These are phyloP conservation scores for Cnemophilus loriae DNA, from an alignment of 2,113 vertebrate species.

Conservation along the genomic window DNA sequence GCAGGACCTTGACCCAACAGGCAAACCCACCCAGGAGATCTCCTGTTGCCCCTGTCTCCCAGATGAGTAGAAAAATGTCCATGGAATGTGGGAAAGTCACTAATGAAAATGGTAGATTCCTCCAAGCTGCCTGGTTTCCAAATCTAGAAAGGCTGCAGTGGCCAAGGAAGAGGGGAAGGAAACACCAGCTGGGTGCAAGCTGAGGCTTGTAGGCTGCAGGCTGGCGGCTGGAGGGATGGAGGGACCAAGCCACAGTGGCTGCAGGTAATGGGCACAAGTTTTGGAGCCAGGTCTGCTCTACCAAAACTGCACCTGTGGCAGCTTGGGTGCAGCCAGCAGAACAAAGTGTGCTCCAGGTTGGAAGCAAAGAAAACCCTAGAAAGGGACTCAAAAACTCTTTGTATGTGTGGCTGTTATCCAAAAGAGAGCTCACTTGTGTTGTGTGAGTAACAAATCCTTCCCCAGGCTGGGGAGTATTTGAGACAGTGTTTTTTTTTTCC, in stretches of 20 bases:
- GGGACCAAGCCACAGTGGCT: not conserved
- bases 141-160: not conserved
- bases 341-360: not conserved
- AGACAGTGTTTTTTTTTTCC: not conserved
- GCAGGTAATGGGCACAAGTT: not conserved
- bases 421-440: not conserved
- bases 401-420: not conserved
- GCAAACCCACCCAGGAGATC: not conserved
- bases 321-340: not conserved
- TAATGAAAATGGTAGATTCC: not conserved
- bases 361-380: not conserved
- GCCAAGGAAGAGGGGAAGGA: not conserved
- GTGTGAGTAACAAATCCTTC: not conserved
- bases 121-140: not conserved
- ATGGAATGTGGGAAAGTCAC: not conserved
- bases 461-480: not conserved
- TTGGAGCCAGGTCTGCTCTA: not conserved
- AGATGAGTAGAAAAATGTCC: not conserved
- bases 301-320: not conserved
- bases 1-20: not conserved
- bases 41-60: not conserved
- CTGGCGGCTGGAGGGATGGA: not conserved
- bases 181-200: not conserved
- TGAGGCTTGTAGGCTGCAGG: not conserved
- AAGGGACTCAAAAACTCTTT: not conserved